phyloP scores from a whole-genome alignment of 1,140 invertebrate species.

The Drosophila kurseongensis region DNA sequence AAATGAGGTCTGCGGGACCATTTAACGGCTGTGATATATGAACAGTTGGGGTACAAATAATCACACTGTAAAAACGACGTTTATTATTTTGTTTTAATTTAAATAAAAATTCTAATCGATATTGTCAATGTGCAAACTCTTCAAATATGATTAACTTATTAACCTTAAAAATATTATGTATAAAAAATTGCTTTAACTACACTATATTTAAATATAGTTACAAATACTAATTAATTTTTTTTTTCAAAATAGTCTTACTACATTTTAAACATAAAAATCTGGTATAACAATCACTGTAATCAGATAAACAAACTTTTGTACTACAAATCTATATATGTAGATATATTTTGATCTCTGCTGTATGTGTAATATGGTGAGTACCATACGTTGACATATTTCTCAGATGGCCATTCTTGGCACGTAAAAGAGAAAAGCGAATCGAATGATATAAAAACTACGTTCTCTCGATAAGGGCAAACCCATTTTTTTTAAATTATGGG shows the following conservation, averaged over 20 bases:
- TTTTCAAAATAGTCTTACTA: not conserved
- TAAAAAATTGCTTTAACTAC: too few relatives aligned
- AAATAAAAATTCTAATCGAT: too few relatives aligned
- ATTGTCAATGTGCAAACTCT: too few relatives aligned
- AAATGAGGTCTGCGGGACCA: slow-evolving; percentile 46
- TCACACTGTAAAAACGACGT: not conserved
- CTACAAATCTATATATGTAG: not conserved
- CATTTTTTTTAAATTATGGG: slow-evolving; percentile 49
- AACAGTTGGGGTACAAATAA: not conserved
- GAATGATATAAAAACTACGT: slow-evolving; percentile 36
- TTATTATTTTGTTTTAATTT: not conserved
- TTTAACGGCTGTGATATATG: slow-evolving; percentile 24
- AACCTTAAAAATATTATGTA: too few relatives aligned
- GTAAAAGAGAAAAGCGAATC: slow-evolving; percentile 26
- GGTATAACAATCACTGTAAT: too few relatives aligned
- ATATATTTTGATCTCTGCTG: slow-evolving; percentile 3
- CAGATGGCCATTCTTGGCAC: slow-evolving; percentile 17
- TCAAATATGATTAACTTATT: too few relatives aligned
- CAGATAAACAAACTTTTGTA: too few relatives aligned
- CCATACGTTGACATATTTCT: slow-evolving; percentile 20
- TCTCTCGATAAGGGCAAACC: slow-evolving; percentile 31
- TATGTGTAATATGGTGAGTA: not conserved
- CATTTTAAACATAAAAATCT: too few relatives aligned
- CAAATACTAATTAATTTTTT: too few relatives aligned
- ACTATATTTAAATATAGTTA: too few relatives aligned